These are phyloP conservation scores for Australoheros scitulus DNA, from an alignment of 2,113 vertebrate genomes.

Conservation along the genomic window DNA sequence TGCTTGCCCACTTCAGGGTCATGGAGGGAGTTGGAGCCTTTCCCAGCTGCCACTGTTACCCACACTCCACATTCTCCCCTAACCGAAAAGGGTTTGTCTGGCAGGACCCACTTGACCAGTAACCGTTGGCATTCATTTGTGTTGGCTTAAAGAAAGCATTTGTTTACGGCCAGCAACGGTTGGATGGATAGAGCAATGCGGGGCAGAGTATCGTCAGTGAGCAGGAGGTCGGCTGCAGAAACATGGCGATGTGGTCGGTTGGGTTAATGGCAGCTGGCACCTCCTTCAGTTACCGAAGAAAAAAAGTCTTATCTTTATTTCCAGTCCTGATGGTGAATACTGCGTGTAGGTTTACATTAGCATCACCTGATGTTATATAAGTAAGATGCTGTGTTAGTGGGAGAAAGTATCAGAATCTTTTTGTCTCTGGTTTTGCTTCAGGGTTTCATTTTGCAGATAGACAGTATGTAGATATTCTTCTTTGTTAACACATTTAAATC, in stretches of 20 bases:
- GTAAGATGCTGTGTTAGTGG: background rate
- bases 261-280: slow-evolving; percentile 11
- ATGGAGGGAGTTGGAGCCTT: background rate
- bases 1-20: background rate
- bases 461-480: background rate
- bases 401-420: background rate
- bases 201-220: background rate
- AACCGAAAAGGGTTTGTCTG: slow-evolving; percentile 3
- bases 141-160: slow-evolving; percentile 26
- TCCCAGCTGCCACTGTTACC: background rate
- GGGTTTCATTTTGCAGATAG: fast-evolving
- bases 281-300: background rate
- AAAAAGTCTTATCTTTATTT: background rate
- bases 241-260: background rate
- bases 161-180: background rate
- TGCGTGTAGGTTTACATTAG: background rate
- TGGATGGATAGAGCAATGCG: background rate
- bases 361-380: background rate
- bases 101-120: background rate
- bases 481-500: fast-evolving
- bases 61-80: background rate
- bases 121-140: slow-evolving; percentile 15
- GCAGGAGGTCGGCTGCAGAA: slow-evolving; percentile 13
- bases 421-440: background rate
- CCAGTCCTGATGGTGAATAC: background rate